Evolutionary conservation across 2,113 vertebrate species (phyloP).

Genomic region (Otis tarda): DNA sequence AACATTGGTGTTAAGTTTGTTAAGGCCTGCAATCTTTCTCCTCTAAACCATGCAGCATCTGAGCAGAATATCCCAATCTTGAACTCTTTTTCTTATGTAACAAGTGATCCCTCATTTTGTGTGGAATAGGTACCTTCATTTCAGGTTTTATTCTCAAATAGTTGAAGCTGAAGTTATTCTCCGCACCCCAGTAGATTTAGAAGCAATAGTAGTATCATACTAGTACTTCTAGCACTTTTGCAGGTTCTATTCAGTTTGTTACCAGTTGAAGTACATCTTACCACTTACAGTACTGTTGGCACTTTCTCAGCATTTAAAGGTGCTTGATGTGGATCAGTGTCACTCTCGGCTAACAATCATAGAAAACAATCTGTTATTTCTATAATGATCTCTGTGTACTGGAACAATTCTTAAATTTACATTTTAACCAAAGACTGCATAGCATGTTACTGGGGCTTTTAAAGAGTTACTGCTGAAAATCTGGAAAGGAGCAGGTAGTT

Average conservation of each 20-base stretch:
- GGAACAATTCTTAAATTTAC: background rate
- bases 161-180: background rate
- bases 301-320: background rate
- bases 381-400: background rate
- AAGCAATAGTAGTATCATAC: background rate
- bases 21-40: background rate
- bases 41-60: background rate
- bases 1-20: background rate
- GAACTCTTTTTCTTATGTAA: background rate
- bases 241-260: background rate
- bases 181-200: background rate
- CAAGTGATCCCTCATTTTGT: background rate
- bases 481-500: background rate
- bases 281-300: background rate
- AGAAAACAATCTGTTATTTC: background rate
- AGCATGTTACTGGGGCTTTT: background rate
- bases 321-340: background rate
- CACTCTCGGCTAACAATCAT: background rate
- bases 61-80: background rate
- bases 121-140: background rate
- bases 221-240: background rate
- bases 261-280: background rate
- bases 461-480: background rate
- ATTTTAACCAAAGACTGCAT: background rate
- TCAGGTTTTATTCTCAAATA: background rate